A percentile compares a stretch with the other conserved stretches of the same genome.
These are phyloP conservation scores for Philaenus spumarius DNA, from an alignment of 1,140 invertebrate species.

Conservation along the genomic window DNA sequence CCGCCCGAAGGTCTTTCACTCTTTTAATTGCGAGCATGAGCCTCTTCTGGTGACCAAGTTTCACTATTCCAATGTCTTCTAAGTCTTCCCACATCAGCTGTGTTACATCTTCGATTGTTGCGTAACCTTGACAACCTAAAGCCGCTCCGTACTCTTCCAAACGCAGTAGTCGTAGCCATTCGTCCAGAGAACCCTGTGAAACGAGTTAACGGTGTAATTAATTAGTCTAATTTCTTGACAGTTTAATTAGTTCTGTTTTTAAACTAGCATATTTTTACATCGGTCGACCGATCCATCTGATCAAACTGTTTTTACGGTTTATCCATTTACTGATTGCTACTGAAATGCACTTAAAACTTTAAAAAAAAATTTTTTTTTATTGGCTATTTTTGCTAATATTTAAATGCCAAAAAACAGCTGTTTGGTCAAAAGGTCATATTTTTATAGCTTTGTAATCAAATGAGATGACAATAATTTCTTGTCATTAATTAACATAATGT, in stretches of 20 bases:
- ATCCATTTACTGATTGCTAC: too few species aligned
- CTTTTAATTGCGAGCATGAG: slow-evolving; percentile 94
- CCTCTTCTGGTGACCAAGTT: slow-evolving; percentile 96
- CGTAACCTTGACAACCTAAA: slow-evolving; percentile 87
- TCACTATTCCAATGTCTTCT: slow-evolving; percentile 95
- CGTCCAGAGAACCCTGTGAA: slow-evolving; percentile 74
- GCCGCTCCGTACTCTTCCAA: slow-evolving; percentile 88
- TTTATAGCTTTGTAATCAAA: too few species aligned
- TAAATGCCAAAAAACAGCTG: too few species aligned
- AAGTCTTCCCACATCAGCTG: slow-evolving; percentile 98
- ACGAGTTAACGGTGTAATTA: not conserved
- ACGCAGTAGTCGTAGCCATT: slow-evolving; percentile 86
- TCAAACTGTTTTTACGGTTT: too few species aligned
- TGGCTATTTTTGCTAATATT: too few species aligned
- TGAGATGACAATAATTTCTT: too few species aligned
- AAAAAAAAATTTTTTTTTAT: too few species aligned
- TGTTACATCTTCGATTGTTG: slow-evolving; percentile 84
- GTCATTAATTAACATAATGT: too few species aligned
- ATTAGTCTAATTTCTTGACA: not conserved
- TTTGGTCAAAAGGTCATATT: too few species aligned
- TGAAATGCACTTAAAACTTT: too few species aligned
- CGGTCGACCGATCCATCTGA: too few species aligned
- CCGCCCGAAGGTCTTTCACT: slow-evolving; percentile 87
- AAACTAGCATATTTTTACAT: slow-evolving; percentile 17
- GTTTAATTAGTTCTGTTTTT: slow-evolving; percentile 7